These are phyloP conservation scores for Heliothis virescens DNA, from an alignment of 1,140 invertebrate species.

Conservation along the genomic window DNA sequence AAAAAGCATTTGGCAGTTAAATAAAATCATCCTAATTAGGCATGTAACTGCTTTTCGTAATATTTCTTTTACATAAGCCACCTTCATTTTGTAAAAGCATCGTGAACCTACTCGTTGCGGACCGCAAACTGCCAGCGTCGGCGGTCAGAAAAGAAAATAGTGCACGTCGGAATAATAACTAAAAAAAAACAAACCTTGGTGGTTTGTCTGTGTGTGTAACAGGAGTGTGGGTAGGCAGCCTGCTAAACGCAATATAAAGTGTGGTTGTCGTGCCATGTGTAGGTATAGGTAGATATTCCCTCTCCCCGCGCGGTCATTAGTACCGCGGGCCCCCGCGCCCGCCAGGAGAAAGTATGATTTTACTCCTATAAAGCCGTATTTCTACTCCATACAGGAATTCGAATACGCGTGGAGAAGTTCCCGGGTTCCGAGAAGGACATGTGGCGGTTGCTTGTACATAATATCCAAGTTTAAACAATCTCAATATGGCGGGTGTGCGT, in stretches of 20 bases:
- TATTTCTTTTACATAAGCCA: constrained; percentile 11
- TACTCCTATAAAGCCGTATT: constrained; percentile 86
- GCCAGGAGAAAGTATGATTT: constrained; percentile 85
- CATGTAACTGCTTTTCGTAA: constrained; percentile 43
- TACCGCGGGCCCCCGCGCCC: constrained; percentile 70
- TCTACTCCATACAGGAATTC: constrained; percentile 86
- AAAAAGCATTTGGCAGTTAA: constrained; percentile 27
- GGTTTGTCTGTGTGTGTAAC: constrained; percentile 69
- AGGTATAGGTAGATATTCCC: constrained; percentile 74
- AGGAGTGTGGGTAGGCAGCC: constrained; percentile 78
- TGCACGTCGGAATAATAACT: constrained; percentile 79
- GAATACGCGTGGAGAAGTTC: constrained; percentile 81
- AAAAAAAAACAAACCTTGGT: constrained; percentile 72
- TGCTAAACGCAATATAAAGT: constrained; percentile 85
- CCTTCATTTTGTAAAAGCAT: constrained; percentile 10
- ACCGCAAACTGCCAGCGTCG: constrained; percentile 31
- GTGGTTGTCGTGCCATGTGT: constrained; percentile 79
- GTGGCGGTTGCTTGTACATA: constrained; percentile 79
- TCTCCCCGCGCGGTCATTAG: constrained; percentile 85
- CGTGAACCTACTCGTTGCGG: constrained; percentile 6
- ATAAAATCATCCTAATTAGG: constrained; percentile 45
- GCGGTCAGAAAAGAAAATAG: constrained; percentile 79
- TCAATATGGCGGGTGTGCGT: constrained; percentile 77
- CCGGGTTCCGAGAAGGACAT: constrained; percentile 81
- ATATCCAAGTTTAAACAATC: constrained; percentile 81